These are phyloP conservation scores for Lutjanus campechanus DNA, from an alignment of 2,797 vertebrate genomes.

Conservation along the genomic window DNA sequence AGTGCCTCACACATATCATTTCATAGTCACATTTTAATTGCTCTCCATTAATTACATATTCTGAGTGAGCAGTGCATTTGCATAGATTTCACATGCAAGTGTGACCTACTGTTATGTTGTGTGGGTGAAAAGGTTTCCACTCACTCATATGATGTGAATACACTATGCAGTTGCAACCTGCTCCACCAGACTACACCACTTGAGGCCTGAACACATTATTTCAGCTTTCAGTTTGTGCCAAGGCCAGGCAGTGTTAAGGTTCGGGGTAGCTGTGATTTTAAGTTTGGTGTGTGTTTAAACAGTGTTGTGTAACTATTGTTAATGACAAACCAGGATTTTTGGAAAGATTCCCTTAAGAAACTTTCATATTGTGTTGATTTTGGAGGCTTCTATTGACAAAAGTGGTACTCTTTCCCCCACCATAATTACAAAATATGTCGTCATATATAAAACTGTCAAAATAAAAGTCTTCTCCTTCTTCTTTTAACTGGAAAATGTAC, in stretches of 20 bases:
- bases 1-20: constrained; percentile 55
- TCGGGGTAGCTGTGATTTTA: constrained; percentile 5
- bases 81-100: constrained; percentile 77
- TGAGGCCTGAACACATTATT: constrained; percentile 28
- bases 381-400: no score
- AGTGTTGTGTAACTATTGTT: neutral
- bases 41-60: constrained; percentile 80
- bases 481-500: no score
- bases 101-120: constrained; percentile 67
- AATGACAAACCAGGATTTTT: no score
- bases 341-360: no score
- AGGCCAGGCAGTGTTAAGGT: constrained; percentile 12
- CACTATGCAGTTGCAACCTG: constrained; percentile 45
- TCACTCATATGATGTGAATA: constrained; percentile 72
- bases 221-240: constrained; percentile 21
- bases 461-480: no score
- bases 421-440: no score
- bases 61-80: constrained; percentile 73
- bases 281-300: neutral
- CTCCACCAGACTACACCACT: constrained; percentile 13
- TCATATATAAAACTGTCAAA: no score
- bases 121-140: constrained; percentile 74
- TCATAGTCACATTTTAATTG: constrained; percentile 75
- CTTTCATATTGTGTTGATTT: no score
- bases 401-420: no score